Conservation (phyloP, 64 coral and sea anemone genomes). For the Catalaphyllia jardinei region DNA sequence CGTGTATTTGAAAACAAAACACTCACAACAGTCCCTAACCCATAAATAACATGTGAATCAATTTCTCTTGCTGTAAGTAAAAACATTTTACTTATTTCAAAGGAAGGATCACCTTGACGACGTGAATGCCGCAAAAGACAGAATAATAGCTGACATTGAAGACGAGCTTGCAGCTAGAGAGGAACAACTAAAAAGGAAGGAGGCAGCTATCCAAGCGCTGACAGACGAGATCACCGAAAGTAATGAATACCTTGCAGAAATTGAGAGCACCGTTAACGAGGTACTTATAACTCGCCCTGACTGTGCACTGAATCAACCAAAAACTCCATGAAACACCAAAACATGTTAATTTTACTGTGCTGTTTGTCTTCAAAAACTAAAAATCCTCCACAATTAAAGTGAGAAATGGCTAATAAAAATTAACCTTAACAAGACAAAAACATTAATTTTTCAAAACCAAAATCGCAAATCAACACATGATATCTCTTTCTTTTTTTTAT, state of each 20-base stretch:
- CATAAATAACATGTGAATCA: too few relatives aligned
- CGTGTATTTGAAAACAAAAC: too few relatives aligned
- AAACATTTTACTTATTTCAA: background rate
- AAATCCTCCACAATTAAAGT: too few relatives aligned
- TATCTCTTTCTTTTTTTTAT: too few relatives aligned
- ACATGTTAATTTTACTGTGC: too few relatives aligned
- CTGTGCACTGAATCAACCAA: background rate
- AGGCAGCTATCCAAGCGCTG: conserved; percentile 73
- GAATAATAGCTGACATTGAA: conserved; percentile 85
- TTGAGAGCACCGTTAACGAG: conserved; percentile 75
- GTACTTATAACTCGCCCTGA: background rate
- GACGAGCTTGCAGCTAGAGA: conserved; percentile 71
- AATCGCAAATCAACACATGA: too few relatives aligned
- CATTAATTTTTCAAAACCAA: too few relatives aligned
- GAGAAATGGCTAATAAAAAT: too few relatives aligned
- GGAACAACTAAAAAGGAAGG: conserved; percentile 74
- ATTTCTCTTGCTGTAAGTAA: background rate
- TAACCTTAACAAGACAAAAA: too few relatives aligned
- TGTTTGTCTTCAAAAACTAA: too few relatives aligned
- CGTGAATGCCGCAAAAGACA: conserved; percentile 85
- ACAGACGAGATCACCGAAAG: conserved; percentile 92
- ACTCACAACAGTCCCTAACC: too few relatives aligned
- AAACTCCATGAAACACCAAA: background rate
- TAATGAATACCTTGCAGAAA: conserved; percentile 74
- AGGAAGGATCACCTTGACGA: conserved; percentile 74